phyloP scores from a whole-genome alignment of 2,113 vertebrate genomes.

The Hydrolagus affinis region DNA sequence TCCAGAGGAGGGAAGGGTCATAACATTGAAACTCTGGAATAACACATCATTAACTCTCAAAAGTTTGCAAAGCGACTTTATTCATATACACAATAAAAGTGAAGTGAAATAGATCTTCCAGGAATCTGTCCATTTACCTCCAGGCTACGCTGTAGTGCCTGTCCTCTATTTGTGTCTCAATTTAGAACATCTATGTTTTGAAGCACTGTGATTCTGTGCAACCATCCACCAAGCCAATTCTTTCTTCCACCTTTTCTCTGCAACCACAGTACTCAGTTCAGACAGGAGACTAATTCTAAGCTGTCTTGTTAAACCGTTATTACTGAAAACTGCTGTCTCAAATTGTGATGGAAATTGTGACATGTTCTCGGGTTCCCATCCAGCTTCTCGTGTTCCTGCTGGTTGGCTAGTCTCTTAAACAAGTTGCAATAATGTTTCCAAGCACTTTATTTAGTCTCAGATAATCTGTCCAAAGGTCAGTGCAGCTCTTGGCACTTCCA shows the following conservation, averaged over 20 bases:
- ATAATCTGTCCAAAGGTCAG: conserved; percentile 73
- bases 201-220: too few relatives aligned
- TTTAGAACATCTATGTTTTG: too few relatives aligned
- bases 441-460: conserved; percentile 59
- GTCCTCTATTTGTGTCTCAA: too few relatives aligned
- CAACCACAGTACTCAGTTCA: background rate
- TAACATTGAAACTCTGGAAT: too few relatives aligned
- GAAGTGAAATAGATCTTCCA: too few relatives aligned
- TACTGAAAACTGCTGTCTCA: background rate
- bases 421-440: conserved; percentile 37
- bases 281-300: background rate
- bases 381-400: background rate
- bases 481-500: background rate
- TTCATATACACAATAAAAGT: too few relatives aligned
- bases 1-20: too few relatives aligned
- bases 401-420: background rate
- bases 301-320: background rate
- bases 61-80: too few relatives aligned
- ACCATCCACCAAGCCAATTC: background rate
- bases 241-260: background rate
- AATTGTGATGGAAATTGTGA: background rate
- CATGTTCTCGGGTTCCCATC: too few relatives aligned
- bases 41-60: too few relatives aligned
- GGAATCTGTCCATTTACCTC: too few relatives aligned
- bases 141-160: too few relatives aligned